Conservation (phyloP, 92 coral and sea anemone genomes). For the Pocillopora meandrina region DNA sequence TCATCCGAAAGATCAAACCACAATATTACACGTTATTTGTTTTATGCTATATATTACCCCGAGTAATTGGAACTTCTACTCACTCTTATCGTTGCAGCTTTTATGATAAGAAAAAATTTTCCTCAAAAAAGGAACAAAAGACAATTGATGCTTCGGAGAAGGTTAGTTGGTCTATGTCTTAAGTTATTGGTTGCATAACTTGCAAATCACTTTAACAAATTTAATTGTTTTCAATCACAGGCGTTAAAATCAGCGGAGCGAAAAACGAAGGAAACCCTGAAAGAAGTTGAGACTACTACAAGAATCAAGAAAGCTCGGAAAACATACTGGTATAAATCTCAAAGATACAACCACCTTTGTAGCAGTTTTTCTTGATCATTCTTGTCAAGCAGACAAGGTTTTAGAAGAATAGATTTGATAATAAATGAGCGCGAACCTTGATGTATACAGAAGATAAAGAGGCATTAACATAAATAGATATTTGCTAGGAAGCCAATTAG, state of each 20-base stretch:
- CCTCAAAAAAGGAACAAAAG: constrained; percentile 96
- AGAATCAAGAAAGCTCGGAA: constrained; percentile 96
- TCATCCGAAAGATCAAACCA: no score
- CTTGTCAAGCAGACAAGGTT: no score
- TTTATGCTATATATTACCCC: no score
- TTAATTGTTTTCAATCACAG: constrained; percentile 27
- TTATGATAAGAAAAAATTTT: constrained; percentile 82
- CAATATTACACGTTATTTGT: no score
- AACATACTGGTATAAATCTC: constrained; percentile 77
- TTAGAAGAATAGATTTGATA: no score
- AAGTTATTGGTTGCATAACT: not conserved
- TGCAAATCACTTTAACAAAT: not conserved
- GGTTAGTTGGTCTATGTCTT: constrained; percentile 33
- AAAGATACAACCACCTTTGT: not conserved
- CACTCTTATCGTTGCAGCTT: constrained; percentile 43
- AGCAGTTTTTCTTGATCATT: no score
- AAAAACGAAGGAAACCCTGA: constrained; percentile 90
- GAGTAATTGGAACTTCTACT: no score
- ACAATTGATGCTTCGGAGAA: constrained; percentile 92
- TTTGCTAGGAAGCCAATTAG: not conserved
- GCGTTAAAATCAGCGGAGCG: constrained; percentile 96
- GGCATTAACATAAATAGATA: not conserved
- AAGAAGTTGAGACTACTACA: constrained; percentile 94
- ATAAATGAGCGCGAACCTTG: not conserved
- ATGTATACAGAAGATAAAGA: no score